Evolutionary conservation across 2,113 vertebrate genomes (phyloP), one percentile per base, ranked within the genome.

Genomic region (Megatriorchis doriae): DNA sequence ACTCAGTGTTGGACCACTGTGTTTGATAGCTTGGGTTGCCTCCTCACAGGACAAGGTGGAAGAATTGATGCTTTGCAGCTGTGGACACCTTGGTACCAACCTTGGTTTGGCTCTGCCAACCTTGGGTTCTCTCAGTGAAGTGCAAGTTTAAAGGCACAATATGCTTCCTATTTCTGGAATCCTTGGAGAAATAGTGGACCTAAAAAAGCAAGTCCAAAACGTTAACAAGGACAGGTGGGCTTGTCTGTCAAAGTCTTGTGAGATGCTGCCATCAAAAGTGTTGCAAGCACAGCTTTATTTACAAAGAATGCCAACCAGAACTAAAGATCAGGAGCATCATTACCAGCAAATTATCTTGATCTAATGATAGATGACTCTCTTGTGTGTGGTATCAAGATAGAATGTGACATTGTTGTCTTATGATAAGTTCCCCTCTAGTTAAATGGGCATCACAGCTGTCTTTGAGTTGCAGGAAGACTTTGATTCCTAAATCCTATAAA

Each of bases 401-500:
- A 73, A 81, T 84, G 82, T 84, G 91, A 77, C 89, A 62, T 77
- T 82, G 70, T 82, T 94, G 85, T 91, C 81, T 87, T 84, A 65
- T 0, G 5, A 11, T 48, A 53, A 70, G 42, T 85, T 93, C 29
- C 77, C 38, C 26, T 86, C 66, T 71, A 66, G 86, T 93, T 84
- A 97, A 92, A 84, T 3, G 66, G 68, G 93, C 50, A 73, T 95
- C 74, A 71, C 59, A 80, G 81, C 81, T 95, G 89, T 77, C 81
- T 97, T 88, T 80, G 71, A 94, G n/a, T 77, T 87, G 58, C 38
- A 56, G 58, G 40, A 91, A 87, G 58, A 80, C 93, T 97, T 97
- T 97, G 93, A 97, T 97, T 94, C 70, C 55, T 85, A 96, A 97
- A 97, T 97, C 94, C 63, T 86, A 13, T 97, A 94, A 94, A 94